phyloP scores from a whole-genome alignment of 2,888 invertebrate species.

The Lydus trimaculatus region DNA sequence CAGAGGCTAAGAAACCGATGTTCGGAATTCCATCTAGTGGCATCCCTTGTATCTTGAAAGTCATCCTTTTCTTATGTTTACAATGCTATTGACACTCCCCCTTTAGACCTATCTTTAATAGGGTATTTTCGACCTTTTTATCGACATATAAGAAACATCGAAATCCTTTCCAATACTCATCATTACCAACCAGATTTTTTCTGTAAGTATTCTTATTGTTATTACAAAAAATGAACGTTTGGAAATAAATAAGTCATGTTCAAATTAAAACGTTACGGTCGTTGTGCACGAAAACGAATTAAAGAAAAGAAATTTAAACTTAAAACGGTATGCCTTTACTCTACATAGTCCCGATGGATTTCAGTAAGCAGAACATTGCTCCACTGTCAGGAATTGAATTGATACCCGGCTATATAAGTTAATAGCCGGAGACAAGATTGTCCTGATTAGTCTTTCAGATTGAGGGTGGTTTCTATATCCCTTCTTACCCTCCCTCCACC shows the following conservation, averaged over 20 bases:
- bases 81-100: slow-evolving; percentile 53
- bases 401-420: slow-evolving; percentile 61
- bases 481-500: background rate
- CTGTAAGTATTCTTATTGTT: background rate
- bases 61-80: slow-evolving; percentile 52
- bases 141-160: background rate
- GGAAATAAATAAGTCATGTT: slow-evolving; percentile 47
- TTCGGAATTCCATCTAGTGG: slow-evolving; percentile 51
- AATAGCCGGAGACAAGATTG: slow-evolving; percentile 61
- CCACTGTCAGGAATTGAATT: slow-evolving; percentile 53
- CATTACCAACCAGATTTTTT: background rate
- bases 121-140: slow-evolving; percentile 2
- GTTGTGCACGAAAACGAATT: slow-evolving; percentile 50
- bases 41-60: slow-evolving; percentile 51
- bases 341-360: slow-evolving; percentile 42
- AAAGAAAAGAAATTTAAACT: slow-evolving; percentile 52
- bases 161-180: slow-evolving; percentile 1
- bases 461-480: background rate
- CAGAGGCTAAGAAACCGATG: slow-evolving; percentile 53
- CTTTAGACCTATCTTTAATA: slow-evolving; percentile 7
- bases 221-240: background rate
- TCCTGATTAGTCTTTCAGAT: slow-evolving; percentile 56
- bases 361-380: slow-evolving; percentile 38
- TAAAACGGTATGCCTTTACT: slow-evolving; percentile 39
- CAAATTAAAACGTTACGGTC: slow-evolving; percentile 37